A percentile compares a stretch with the other conserved stretches of the same genome.
These are phyloP conservation scores for Aphidius ervi DNA, from an alignment of 1,140 invertebrate species.

Conservation along the genomic window DNA sequence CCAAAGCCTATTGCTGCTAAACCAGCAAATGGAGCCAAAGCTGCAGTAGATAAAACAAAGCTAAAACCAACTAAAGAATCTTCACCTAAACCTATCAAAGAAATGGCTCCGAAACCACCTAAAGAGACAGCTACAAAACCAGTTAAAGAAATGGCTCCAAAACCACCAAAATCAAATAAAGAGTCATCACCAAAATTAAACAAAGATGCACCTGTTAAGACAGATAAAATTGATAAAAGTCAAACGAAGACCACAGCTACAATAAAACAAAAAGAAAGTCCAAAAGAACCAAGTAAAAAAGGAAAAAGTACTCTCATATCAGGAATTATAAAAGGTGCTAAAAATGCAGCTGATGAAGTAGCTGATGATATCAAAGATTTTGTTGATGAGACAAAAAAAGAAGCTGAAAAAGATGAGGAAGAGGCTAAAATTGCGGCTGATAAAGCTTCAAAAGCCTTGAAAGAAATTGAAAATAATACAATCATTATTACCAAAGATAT, in stretches of 20 bases:
- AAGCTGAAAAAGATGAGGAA: constrained; percentile 17
- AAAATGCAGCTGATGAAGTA: constrained; percentile 24
- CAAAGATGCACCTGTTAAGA: not conserved
- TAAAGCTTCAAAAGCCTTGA: constrained; percentile 12
- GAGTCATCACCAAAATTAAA: too few relatives aligned
- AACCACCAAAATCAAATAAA: too few relatives aligned
- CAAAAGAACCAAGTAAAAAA: constrained; percentile 11
- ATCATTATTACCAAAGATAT: not conserved
- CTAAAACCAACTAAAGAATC: too few relatives aligned
- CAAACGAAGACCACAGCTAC: constrained; percentile 31
- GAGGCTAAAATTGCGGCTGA: constrained; percentile 15
- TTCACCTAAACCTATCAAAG: too few relatives aligned
- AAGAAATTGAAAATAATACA: constrained; percentile 20
- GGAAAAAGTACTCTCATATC: constrained; percentile 11
- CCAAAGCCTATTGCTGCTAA: too few relatives aligned
- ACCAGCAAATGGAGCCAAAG: too few relatives aligned
- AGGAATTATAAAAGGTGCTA: constrained; percentile 29
- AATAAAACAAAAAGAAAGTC: constrained; percentile 35
- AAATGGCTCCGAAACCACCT: too few relatives aligned
- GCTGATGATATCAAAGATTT: constrained; percentile 19
- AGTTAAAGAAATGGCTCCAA: too few relatives aligned
- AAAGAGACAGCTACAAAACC: too few relatives aligned
- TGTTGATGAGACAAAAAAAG: constrained; percentile 23
- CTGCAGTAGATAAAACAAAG: too few relatives aligned
- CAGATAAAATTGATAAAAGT: constrained; percentile 34